Evolutionary conservation across 1,140 invertebrate genomes (phyloP).

Genomic region (Holcopasites calliopsidis): DNA sequence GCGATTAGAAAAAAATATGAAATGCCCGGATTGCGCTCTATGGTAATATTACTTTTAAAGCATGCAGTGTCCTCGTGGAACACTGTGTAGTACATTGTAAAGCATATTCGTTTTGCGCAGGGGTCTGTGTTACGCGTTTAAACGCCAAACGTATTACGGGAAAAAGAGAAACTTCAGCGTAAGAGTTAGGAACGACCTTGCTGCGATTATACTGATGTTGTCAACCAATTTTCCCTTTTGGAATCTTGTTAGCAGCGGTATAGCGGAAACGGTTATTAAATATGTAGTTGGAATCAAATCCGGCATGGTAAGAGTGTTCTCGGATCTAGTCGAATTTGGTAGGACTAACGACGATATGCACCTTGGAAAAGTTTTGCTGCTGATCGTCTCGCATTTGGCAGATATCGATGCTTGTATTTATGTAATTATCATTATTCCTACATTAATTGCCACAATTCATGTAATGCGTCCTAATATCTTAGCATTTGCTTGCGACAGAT

Average conservation of each 20-base stretch:
- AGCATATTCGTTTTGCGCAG: slow-evolving; percentile 42
- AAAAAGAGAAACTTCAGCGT: slow-evolving; percentile 32
- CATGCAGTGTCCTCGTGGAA: not conserved
- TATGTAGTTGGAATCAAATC: slow-evolving; percentile 50
- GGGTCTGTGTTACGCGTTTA: slow-evolving; percentile 63
- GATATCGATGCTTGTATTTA: slow-evolving; percentile 41
- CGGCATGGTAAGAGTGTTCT: slow-evolving; percentile 49
- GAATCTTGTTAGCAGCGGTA: slow-evolving; percentile 63
- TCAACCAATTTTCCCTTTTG: slow-evolving; percentile 58
- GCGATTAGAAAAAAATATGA: slow-evolving; percentile 19
- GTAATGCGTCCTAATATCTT: not conserved
- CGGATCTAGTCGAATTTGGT: slow-evolving; percentile 42
- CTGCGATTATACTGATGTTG: slow-evolving; percentile 63
- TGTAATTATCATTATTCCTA: slow-evolving; percentile 30
- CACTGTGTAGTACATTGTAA: not conserved
- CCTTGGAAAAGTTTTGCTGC: slow-evolving; percentile 65
- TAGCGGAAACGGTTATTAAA: slow-evolving; percentile 62
- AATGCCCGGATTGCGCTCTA: slow-evolving; percentile 52
- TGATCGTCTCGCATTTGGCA: slow-evolving; percentile 49
- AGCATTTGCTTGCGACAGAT: slow-evolving; percentile 51
- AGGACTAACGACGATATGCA: slow-evolving; percentile 51
- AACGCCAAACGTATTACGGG: slow-evolving; percentile 48
- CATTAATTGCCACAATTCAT: not conserved
- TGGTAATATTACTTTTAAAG: slow-evolving; percentile 50
- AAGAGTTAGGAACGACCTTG: slow-evolving; percentile 68